Base-by-base conservation (phyloP, 64 coral and sea anemone genomes). In the Cladopsammia gracilis region DNA sequence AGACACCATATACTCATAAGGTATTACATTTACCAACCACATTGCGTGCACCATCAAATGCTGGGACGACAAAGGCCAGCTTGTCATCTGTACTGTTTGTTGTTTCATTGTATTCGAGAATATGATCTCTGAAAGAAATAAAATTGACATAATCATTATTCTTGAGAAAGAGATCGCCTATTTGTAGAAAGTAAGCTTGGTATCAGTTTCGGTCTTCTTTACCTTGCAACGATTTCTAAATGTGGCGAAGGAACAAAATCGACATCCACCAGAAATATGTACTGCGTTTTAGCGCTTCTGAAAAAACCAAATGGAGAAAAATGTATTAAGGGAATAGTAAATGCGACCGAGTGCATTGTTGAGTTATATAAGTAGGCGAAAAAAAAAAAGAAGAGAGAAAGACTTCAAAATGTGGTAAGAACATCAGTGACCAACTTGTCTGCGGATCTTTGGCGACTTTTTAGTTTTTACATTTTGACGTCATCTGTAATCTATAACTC, bases 191-290 rank as follows among this genome's bases (percentile, higher is more conserved):
- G 72, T 7, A 9, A 75, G 5, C 7, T 49, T 49, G 6, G 71
- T 48, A 6, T 16, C 4, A 45, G 14, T 16, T 15, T 12, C 15
- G 4, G 10, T 4, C 15, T 23, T 64, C 2, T 43, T 62, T 50
- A 84, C 80, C 80, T 66, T 68, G 80, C 80, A n/a, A 68, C 20
- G 14, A 52, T 25, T 67, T 67, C 80, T 50, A 84, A 22, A 45
- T 84, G 18, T 5, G 80, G 80, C n/a, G 80, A 84, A 51, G 80
- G 80, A 68, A 67, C 8, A 46, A 84, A 84, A 67, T 84, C 80
- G 42, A 68, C 80, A 51, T 84, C 80, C 18, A 84, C 62, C 18
- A 84, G 34, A 51, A 84, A 84, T 7, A 67, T 49, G n/a, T 67
- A 67, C 18, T 66, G 80, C 7, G 80, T 84, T 84, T 67, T 67